phyloP scores from a whole-genome alignment of 2,888 invertebrate species.

The Osmoderma eremita region DNA sequence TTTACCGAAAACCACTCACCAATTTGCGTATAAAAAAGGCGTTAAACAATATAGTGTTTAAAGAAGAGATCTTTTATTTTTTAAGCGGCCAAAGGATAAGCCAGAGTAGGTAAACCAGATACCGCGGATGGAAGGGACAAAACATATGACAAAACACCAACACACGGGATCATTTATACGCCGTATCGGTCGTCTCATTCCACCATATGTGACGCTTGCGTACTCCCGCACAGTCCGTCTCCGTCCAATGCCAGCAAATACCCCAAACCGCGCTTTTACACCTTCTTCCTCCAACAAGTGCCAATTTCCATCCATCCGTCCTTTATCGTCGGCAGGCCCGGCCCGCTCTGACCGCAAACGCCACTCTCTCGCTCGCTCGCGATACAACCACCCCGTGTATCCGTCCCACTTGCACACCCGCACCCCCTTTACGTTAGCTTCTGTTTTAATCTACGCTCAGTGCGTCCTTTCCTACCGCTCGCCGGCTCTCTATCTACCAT shows the following conservation, averaged over 20 bases:
- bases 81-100: constrained; percentile 60
- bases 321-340: constrained; percentile 75
- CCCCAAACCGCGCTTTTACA: constrained; percentile 66
- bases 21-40: constrained; percentile 35
- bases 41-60: constrained; percentile 41
- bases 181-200: constrained; percentile 35
- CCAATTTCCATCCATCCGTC: constrained; percentile 74
- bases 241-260: constrained; percentile 66
- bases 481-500: constrained; percentile 48
- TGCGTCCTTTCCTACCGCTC: constrained; percentile 55
- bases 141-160: constrained; percentile 57
- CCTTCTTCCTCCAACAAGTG: constrained; percentile 62
- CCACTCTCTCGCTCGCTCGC: constrained; percentile 69
- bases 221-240: constrained; percentile 62
- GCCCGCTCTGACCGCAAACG: constrained; percentile 76
- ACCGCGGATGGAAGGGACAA: constrained; percentile 59
- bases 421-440: constrained; percentile 62
- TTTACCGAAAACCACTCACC: constrained; percentile 1
- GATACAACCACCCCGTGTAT: constrained; percentile 63
- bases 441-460: constrained; percentile 63
- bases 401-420: constrained; percentile 57
- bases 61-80: constrained; percentile 42
- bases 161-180: constrained; percentile 41
- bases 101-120: constrained; percentile 59
- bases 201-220: constrained; percentile 62